Evolutionary conservation across 2,797 vertebrate species (phyloP), one percentile per base, ranked within the genome.

Genomic region (Trachops cirrhosus): DNA sequence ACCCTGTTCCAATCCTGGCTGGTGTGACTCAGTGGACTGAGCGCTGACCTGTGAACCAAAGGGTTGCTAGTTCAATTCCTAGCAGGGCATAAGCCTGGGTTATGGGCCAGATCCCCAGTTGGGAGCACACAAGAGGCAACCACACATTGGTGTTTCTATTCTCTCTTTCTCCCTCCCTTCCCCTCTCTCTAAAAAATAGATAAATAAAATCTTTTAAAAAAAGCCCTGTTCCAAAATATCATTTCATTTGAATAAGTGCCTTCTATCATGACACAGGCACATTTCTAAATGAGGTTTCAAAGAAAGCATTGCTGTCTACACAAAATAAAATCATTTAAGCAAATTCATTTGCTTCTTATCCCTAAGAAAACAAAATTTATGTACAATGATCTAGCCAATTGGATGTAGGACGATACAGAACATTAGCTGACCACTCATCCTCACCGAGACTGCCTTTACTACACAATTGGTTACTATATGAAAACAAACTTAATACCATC

Each of bases 241-340:
- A 78, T 68, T 95, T 94, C 84, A 67, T 90, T 84, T 82, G 85
- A 90, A 93, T 46, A 78, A 87, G 50, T 90, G 21, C 1, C 32
- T 87, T 75, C 59, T 64, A 64, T 90, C 18, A 90, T 41, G 92
- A 85, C 5, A 82, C 6, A 82, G 74, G 9, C 19, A 59, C 3
- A 83, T 50, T 92, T 79, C 75, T 59, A 86, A 93, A 79, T 82
- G 24, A 75, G 8, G 12, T 62, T 93, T 24, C 21, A 50, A 68
- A 68, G 22, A 41, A 50, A 29, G 86, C 12, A 22, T n/a, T 78
- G 18, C 18, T 88, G 3, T 74, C 9, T 88, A 78, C 9, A 67
- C 78, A 11, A 95, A 59, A 88, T 89, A 9, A 62, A 88, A 77
- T 21, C 46, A 59, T 68, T 71, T n/a, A 91, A 54, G 9, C 3